These are phyloP conservation scores for Muntiacus reevesi DNA, from an alignment of 2,113 vertebrate genomes.

Conservation along the genomic window DNA sequence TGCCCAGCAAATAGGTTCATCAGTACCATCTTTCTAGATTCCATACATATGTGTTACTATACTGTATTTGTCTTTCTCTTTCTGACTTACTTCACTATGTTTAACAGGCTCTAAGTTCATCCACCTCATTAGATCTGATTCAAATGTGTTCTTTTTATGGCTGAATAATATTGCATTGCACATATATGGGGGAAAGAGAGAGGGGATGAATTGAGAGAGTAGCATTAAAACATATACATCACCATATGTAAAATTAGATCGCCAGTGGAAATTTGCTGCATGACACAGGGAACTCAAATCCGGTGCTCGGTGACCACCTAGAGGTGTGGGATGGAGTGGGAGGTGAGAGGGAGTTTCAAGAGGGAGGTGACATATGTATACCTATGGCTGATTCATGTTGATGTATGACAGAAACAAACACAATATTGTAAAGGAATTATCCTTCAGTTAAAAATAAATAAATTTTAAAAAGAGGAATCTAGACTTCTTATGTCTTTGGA, in stretches of 20 bases:
- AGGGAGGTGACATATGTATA: neutral
- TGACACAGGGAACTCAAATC: neutral
- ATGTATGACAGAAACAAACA: neutral
- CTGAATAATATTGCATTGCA: neutral
- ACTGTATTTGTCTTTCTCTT: neutral
- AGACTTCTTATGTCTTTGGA: neutral
- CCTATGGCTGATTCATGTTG: neutral
- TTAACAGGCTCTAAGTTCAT: neutral
- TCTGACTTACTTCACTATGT: neutral
- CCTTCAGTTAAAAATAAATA: neutral
- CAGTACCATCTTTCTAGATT: neutral
- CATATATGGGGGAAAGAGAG: neutral
- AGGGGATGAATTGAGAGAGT: neutral
- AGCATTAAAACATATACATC: neutral
- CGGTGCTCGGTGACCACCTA: rapidly evolving
- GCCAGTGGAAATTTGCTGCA: neutral
- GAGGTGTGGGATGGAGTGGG: neutral
- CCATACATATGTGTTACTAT: neutral
- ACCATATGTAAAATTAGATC: neutral
- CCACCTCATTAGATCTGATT: neutral
- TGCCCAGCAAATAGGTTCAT: neutral
- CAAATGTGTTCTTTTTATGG: neutral
- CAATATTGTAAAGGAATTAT: neutral
- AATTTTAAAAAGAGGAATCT: neutral
- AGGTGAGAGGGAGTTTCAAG: neutral